Conservation (phyloP, 2,888 invertebrate genomes). For the Mythimna ferrago region DNA sequence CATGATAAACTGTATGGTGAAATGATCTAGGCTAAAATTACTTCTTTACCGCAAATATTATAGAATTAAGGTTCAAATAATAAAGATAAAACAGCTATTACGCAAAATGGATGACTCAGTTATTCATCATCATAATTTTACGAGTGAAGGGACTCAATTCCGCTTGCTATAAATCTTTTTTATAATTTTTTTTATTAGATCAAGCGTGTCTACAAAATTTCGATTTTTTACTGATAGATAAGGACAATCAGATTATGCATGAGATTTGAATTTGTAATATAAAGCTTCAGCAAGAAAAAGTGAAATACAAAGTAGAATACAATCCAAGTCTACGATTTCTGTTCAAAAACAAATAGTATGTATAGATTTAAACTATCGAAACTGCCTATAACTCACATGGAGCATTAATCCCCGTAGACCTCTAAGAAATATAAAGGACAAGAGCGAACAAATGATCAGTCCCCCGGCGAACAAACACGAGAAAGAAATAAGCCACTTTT, state of each 20-base stretch:
- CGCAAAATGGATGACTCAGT: constrained; percentile 38
- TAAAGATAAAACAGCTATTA: constrained; percentile 32
- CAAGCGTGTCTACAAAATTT: constrained; percentile 18
- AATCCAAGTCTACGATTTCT: constrained; percentile 16
- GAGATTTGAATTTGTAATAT: constrained; percentile 4
- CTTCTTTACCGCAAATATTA: constrained; percentile 16
- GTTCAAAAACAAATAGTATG: constrained; percentile 26
- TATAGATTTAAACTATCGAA: constrained; percentile 48
- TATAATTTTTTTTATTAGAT: constrained; percentile 43
- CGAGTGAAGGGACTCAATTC: constrained; percentile 46
- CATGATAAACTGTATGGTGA: background rate
- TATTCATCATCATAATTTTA: constrained; percentile 56
- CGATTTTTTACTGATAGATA: constrained; percentile 9
- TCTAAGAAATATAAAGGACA: constrained; percentile 57
- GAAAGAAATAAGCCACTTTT: constrained; percentile 52
- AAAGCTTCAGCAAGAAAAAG: background rate
- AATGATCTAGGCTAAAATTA: background rate
- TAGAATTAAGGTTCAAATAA: constrained; percentile 15
- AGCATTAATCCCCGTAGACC: constrained; percentile 47
- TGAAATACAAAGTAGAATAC: background rate
- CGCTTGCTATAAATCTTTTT: constrained; percentile 39
- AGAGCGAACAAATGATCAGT: constrained; percentile 61
- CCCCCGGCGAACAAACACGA: constrained; percentile 44
- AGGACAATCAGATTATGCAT: constrained; percentile 12
- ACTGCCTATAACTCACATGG: constrained; percentile 18